phyloP scores from a whole-genome alignment of 2,797 vertebrate species.

The Bufotes viridis region DNA sequence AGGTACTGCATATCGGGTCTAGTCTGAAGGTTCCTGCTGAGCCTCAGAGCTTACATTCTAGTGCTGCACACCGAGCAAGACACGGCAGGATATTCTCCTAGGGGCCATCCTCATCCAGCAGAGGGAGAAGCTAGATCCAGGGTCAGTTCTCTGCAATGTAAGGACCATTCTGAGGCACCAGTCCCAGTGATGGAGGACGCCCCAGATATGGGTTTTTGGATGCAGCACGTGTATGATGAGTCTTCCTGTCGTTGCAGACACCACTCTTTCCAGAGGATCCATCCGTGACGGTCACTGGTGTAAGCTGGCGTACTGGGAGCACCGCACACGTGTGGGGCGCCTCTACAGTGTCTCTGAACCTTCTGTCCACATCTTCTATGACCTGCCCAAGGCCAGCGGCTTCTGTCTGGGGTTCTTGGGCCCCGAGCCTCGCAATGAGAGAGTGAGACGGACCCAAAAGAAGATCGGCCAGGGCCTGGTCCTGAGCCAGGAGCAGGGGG shows the following conservation, averaged over 20 bases:
- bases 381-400: conserved; percentile 66
- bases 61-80: neutral
- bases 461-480: conserved; percentile 70
- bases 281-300: conserved; percentile 67
- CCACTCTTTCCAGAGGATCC: conserved; percentile 55
- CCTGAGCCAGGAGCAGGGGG: conserved; percentile 64
- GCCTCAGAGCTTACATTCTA: conserved; percentile 1
- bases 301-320: conserved; percentile 75
- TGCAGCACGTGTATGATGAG: neutral
- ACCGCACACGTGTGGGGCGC: conserved; percentile 66
- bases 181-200: neutral
- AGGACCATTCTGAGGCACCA: neutral
- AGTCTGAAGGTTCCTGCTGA: neutral
- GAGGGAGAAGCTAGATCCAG: neutral
- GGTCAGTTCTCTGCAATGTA: neutral
- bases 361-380: conserved; percentile 65
- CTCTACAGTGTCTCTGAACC: conserved; percentile 67
- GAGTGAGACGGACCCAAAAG: conserved; percentile 46
- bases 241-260: conserved; percentile 57
- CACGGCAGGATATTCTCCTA: neutral
- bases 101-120: neutral
- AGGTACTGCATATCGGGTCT: neutral
- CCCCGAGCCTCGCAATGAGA: conserved; percentile 15
- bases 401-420: conserved; percentile 71
- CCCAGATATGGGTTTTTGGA: neutral